Conservation (phyloP, 2,888 invertebrate species). For the Drosophila incognita region DNA sequence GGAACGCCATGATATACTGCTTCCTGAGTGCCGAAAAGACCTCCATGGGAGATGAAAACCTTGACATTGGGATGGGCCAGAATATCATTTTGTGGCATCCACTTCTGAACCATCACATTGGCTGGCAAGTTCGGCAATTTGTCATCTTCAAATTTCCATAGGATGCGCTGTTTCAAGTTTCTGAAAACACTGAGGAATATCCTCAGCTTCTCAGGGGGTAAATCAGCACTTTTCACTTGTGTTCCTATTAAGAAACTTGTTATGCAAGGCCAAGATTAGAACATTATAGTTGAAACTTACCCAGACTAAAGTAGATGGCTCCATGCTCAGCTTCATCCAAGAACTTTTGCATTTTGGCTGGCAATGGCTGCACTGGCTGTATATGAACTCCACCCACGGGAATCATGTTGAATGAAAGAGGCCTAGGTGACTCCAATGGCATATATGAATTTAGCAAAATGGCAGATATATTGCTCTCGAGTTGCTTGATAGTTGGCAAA, state of each 20-base stretch:
- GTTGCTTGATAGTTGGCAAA: constrained; percentile 82
- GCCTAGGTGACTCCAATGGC: constrained; percentile 83
- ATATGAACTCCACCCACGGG: constrained; percentile 87
- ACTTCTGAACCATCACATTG: constrained; percentile 85
- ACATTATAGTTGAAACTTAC: constrained; percentile 38
- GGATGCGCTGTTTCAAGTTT: constrained; percentile 83
- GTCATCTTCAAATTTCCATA: constrained; percentile 85
- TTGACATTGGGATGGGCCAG: constrained; percentile 84
- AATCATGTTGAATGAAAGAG: constrained; percentile 84
- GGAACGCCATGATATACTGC: constrained; percentile 83
- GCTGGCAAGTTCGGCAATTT: constrained; percentile 77
- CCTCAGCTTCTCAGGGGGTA: constrained; percentile 81
- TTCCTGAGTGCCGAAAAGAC: constrained; percentile 83
- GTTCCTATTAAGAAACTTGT: constrained; percentile 74
- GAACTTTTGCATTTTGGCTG: constrained; percentile 80
- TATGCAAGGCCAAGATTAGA: neutral
- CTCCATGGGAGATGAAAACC: constrained; percentile 85
- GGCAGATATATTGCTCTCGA: constrained; percentile 85
- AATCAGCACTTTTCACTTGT: constrained; percentile 82
- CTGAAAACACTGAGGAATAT: constrained; percentile 83
- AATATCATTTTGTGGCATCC: constrained; percentile 86
- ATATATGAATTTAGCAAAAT: constrained; percentile 85
- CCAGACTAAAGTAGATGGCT: constrained; percentile 83
- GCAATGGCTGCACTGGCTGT: constrained; percentile 70
- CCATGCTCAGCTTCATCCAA: constrained; percentile 79